Conservation (phyloP, 2,113 vertebrate genomes). For the Pteropus alecto region DNA sequence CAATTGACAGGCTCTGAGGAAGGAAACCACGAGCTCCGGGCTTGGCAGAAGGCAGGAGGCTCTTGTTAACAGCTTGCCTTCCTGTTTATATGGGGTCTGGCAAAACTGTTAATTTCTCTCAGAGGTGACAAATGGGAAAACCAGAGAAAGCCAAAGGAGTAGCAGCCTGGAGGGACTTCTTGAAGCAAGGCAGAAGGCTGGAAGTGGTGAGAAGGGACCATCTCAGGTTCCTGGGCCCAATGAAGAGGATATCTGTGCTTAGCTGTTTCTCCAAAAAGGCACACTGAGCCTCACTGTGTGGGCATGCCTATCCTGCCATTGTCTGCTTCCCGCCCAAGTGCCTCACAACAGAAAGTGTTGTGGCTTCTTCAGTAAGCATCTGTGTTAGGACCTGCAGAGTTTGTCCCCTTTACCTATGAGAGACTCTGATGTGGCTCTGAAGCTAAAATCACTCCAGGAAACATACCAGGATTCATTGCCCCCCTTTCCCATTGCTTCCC, state of each 20-base stretch:
- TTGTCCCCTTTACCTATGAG: not conserved
- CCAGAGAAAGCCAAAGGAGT: not conserved
- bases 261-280: not conserved
- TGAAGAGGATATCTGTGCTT: not conserved
- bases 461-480: not conserved
- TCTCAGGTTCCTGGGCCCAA: not conserved
- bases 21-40: slow-evolving; percentile 34
- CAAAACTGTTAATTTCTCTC: slow-evolving; percentile 72
- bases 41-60: slow-evolving; percentile 60
- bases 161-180: slow-evolving; percentile 32
- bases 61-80: slow-evolving; percentile 72
- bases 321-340: not conserved
- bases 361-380: not conserved
- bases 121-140: slow-evolving; percentile 66
- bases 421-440: not conserved
- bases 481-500: not conserved
- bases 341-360: not conserved
- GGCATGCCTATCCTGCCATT: not conserved
- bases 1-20: slow-evolving; percentile 51
- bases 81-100: slow-evolving; percentile 68
- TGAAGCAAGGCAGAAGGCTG: slow-evolving; percentile 29
- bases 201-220: not conserved
- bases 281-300: not conserved
- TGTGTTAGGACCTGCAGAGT: not conserved
- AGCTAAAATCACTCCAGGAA: not conserved